Evolutionary conservation across 2,888 invertebrate species (phyloP).

Genomic region (Clanis bilineata): DNA sequence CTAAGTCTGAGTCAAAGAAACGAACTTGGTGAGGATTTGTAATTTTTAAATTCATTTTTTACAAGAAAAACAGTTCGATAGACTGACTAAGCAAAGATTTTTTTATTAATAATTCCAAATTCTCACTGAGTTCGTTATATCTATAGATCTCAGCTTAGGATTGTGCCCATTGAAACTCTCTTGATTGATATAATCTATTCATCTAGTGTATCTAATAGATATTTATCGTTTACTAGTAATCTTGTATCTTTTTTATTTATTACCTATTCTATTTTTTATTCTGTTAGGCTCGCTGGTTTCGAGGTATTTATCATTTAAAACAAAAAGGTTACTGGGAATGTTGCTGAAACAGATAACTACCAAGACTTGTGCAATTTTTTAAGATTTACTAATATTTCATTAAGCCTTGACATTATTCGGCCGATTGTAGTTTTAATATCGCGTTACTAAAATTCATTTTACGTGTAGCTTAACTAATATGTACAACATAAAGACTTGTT

Average conservation of each 20-base stretch:
- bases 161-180: too few relatives aligned
- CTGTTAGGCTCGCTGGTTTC: not conserved
- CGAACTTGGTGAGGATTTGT: too few relatives aligned
- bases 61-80: too few relatives aligned
- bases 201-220: too few relatives aligned
- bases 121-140: too few relatives aligned
- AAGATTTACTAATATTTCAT: slow-evolving; percentile 20
- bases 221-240: not conserved
- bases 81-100: too few relatives aligned
- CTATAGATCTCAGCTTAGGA: too few relatives aligned
- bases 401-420: slow-evolving; percentile 15
- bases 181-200: too few relatives aligned
- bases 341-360: not conserved
- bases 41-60: too few relatives aligned
- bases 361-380: slow-evolving; percentile 9
- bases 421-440: not conserved
- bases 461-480: slow-evolving; percentile 1
- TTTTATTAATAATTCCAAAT: too few relatives aligned
- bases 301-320: not conserved
- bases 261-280: not conserved
- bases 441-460: slow-evolving; percentile 6
- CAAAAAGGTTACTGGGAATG: not conserved
- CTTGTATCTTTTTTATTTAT: not conserved
- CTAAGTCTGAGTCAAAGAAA: too few relatives aligned
- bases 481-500: slow-evolving; percentile 26